Evolutionary conservation across 2,113 vertebrate genomes (phyloP).

Genomic region (Stegastes partitus): DNA sequence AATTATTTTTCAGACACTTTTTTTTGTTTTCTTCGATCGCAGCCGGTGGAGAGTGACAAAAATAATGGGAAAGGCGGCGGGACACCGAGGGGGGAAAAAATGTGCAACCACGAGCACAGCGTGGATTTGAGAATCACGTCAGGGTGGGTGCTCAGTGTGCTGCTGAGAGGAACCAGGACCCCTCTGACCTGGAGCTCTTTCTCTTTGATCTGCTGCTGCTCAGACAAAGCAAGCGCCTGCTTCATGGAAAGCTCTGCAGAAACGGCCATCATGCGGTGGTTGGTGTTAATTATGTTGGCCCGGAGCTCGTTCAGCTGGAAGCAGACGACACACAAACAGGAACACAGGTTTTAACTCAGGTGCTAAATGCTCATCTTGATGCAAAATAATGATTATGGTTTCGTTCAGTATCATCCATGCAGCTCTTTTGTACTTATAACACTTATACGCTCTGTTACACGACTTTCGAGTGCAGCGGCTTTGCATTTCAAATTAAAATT

Average conservation of each 20-base stretch:
- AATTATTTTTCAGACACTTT: neutral
- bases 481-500: no score
- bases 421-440: no score
- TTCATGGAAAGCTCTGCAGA: slow-evolving; percentile 91
- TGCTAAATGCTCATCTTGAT: neutral
- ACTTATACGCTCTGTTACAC: no score
- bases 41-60: slow-evolving; percentile 25
- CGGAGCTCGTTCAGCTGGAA: slow-evolving; percentile 86
- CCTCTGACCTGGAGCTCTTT: slow-evolving; percentile 82
- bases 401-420: no score
- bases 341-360: no score
- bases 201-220: slow-evolving; percentile 89
- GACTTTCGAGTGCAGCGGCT: no score
- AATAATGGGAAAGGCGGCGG: slow-evolving; percentile 18
- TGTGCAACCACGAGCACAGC: neutral
- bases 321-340: slow-evolving; percentile 1
- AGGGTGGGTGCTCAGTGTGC: neutral
- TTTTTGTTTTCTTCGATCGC: slow-evolving; percentile 8
- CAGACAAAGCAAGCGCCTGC: slow-evolving; percentile 85
- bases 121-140: slow-evolving; percentile 3
- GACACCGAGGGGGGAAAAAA: slow-evolving; percentile 6
- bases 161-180: neutral
- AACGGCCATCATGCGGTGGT: slow-evolving; percentile 87
- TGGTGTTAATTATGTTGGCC: slow-evolving; percentile 83
- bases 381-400: neutral